Conservation (phyloP, 2,888 invertebrate genomes). For the Philonicus albiceps region DNA sequence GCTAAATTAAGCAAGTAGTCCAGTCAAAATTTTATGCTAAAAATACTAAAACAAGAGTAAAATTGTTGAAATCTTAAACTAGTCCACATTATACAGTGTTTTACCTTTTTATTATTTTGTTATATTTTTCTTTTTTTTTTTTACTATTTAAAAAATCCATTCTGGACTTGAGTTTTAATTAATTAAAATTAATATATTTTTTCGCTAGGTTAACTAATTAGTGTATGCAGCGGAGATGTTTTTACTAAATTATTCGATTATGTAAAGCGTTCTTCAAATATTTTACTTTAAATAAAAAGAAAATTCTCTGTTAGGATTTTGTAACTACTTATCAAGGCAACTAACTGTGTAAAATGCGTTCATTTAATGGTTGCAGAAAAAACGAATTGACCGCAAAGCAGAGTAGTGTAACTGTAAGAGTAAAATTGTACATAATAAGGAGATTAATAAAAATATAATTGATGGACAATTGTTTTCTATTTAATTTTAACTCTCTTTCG, state of each 20-base stretch:
- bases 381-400: not conserved
- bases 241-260: slow-evolving; percentile 28
- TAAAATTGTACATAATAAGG: slow-evolving; percentile 11
- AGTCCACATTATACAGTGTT: slow-evolving; percentile 33
- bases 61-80: slow-evolving; percentile 26
- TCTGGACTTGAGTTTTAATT: not conserved
- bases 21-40: not conserved
- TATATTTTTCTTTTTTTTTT: slow-evolving; percentile 37
- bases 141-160: slow-evolving; percentile 45
- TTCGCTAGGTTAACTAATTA: slow-evolving; percentile 2
- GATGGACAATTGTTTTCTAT: not conserved
- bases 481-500: not conserved
- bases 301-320: not conserved
- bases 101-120: not conserved
- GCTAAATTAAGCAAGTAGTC: not conserved
- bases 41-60: slow-evolving; percentile 10
- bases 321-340: slow-evolving; percentile 12
- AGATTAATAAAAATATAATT: slow-evolving; percentile 6
- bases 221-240: not conserved
- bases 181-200: slow-evolving; percentile 11
- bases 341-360: not conserved
- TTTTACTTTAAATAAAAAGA: not conserved
- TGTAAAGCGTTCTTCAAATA: not conserved
- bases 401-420: slow-evolving; percentile 10
- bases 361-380: not conserved